Conservation (phyloP, 2,888 invertebrate species). For the Erynnis tages region DNA sequence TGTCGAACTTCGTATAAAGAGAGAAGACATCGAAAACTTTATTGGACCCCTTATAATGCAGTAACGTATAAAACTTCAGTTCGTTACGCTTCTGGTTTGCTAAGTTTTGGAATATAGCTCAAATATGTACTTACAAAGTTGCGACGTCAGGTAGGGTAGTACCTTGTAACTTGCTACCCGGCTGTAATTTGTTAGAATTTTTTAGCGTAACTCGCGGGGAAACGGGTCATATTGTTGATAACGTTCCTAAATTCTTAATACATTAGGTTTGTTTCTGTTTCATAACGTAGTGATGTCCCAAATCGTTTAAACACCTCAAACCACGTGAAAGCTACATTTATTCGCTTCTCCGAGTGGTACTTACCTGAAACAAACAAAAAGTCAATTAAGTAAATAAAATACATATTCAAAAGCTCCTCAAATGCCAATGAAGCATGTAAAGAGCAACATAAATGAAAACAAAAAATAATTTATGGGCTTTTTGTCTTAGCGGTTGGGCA, state of each 20-base stretch:
- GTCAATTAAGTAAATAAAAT: conserved; percentile 28
- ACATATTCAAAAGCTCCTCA: conserved; percentile 24
- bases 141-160: background rate
- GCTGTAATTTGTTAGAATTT: conserved; percentile 5
- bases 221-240: background rate
- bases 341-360: conserved; percentile 45
- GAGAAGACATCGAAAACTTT: conserved; percentile 15
- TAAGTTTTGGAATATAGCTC: conserved; percentile 8
- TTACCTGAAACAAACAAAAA: conserved; percentile 64
- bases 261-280: background rate
- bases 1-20: conserved; percentile 31
- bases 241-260: no score
- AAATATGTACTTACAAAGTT: conserved; percentile 10
- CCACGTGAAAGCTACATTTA: background rate
- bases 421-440: conserved; percentile 29
- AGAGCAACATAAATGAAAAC: conserved; percentile 31
- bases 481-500: conserved; percentile 57
- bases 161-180: background rate
- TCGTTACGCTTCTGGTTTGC: background rate
- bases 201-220: background rate
- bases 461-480: conserved; percentile 44
- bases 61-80: conserved; percentile 10
- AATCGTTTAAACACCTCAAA: background rate
- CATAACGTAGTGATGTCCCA: background rate
- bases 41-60: conserved; percentile 11